Evolutionary conservation across 2,113 vertebrate species (phyloP).

Genomic region (Pluvialis apricaria): DNA sequence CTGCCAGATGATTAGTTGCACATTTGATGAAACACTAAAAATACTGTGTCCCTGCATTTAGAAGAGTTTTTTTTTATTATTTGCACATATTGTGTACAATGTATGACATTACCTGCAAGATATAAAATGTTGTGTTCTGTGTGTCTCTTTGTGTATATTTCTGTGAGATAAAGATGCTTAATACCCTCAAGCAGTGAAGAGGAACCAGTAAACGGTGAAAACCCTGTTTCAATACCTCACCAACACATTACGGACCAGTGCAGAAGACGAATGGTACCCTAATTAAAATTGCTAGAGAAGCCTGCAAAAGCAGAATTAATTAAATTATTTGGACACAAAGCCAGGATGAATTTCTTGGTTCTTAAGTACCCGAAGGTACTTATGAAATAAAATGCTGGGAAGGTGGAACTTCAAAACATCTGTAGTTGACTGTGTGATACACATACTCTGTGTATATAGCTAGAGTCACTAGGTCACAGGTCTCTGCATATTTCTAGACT

Average conservation of each 20-base stretch:
- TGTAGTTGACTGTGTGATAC: neutral
- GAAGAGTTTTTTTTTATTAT: neutral
- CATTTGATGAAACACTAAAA: neutral
- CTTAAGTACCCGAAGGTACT: neutral
- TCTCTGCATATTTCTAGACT: neutral
- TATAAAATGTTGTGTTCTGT: neutral
- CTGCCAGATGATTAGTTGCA: slow-evolving; percentile 16
- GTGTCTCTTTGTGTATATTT: neutral
- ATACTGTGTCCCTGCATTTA: neutral
- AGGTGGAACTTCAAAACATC: neutral
- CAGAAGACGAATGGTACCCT: neutral
- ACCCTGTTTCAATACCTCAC: neutral
- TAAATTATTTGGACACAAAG: neutral
- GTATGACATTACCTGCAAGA: neutral
- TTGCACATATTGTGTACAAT: neutral
- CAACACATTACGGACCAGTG: neutral
- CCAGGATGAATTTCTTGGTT: neutral
- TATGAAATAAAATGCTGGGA: neutral
- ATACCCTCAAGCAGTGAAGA: neutral
- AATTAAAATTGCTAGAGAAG: slow-evolving; percentile 7
- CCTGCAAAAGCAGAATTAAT: neutral
- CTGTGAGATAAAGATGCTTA: neutral
- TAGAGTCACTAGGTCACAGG: neutral
- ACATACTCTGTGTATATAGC: neutral
- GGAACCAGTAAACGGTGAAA: neutral